Evolutionary conservation across 92 coral and sea anemone genomes (phyloP), one percentile per base, ranked within the genome.

Genomic region (Epizoanthus rinbou): DNA sequence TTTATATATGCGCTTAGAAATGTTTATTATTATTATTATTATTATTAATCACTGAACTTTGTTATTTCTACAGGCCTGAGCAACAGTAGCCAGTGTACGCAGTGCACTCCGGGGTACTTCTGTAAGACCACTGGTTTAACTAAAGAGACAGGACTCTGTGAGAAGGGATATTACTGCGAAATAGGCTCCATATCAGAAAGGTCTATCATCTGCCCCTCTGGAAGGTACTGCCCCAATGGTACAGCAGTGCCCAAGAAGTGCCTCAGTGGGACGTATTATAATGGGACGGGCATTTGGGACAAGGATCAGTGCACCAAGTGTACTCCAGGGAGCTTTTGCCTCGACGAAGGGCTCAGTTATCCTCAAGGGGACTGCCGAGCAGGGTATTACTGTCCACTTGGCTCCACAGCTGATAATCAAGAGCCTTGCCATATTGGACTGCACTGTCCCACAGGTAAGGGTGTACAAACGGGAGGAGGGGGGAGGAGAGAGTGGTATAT

Each of bases 331-430:
- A 82, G 75, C 67, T 96, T 74, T 85, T 96, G 99, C 63, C 91
- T 74, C 45, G 92, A 88, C 25, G 84, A 87, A 63, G 99, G 96
- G 59, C 80, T 85, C 33, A 96, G 89, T 8, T 50, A 76, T 16
- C 93, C 98, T 22, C 74, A 93, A 19, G 99, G 97, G 57, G 88
- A 63, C 33, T 96, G 99, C 68, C 88, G 84, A 64, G 92, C 93
- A 21, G 99, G 99, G 1, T 94, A 86, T 85, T 96, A 88, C 76
- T 96, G 99, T 62, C 98, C 99, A 18, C 84, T 79, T 50, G 98
- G 99, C 9, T 94, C 99, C 21, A 64, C 78, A 13, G 90, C 75
- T 0, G 94, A 92, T 19, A 88, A 81, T 64, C 94, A 90, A 14
- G 90, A 59, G 52, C 95, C 91, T 5, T 96, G 99, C 67, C 95